Evolutionary conservation across 2,113 vertebrate genomes (phyloP), one percentile per base, ranked within the genome.

Genomic region (Desmodus rotundus): DNA sequence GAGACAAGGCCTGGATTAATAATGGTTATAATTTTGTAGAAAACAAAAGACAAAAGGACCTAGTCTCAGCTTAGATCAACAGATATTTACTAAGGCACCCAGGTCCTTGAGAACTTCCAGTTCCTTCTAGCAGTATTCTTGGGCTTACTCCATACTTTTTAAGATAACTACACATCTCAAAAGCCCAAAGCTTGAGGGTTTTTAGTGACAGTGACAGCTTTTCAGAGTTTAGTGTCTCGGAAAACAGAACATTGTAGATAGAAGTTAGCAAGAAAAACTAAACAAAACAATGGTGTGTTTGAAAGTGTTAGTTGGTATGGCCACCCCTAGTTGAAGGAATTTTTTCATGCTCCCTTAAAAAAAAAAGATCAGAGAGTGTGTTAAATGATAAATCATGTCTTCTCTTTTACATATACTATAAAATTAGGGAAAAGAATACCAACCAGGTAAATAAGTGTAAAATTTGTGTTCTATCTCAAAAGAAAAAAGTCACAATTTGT

Each of bases 401-500:
- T 87, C 28, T 72, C 63, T 91, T 96, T 92, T 50, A 83, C 12
- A 84, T 17, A 52, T 45, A 73, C 47, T 73, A 90, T 72, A 91
- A 91, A 88, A 74, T 70, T 33, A 41, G 31, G 38, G 41, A 2
- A 52, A 68, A 72, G 33, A 73, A 47, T 47, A 95, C 8, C 52
- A 84, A 85, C 47, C 2, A 88, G 33, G 26, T n/a, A 78, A 84
- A 17, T 65, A 56, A 70, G 76, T 26, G n/a, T 2, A 58, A 81
- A 92, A 82, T 77, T 85, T 4, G 20, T 68, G 15, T 61, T 92
- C 56, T 38, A 85, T 31, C 38, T 52, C 54, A 78, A 90, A 90
- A 96, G 76, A 87, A 83, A 93, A 77, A 52, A 91, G n/a, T 87
- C 56, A 94, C 13, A 92, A 94, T 84, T 65, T 92, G 38, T 52